Conservation (phyloP, 2,113 vertebrate genomes). For the Gymnocephalus cernua region DNA sequence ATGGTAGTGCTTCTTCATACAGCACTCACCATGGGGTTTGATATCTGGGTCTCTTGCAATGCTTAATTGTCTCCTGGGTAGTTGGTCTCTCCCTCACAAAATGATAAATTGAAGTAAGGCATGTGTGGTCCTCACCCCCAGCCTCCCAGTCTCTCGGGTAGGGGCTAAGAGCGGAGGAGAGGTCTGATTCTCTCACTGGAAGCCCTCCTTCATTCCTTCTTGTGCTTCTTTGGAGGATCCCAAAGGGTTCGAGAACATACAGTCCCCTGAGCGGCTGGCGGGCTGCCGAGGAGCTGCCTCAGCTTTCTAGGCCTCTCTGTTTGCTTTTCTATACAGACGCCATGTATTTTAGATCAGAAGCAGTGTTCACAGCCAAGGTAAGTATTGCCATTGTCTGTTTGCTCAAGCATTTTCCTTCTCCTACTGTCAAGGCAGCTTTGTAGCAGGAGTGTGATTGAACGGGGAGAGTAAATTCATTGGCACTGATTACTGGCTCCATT, state of each 20-base stretch:
- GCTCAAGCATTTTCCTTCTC: conserved; percentile 48
- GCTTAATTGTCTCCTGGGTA: conserved; percentile 84
- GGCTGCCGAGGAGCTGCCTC: conserved; percentile 70
- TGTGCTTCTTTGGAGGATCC: conserved; percentile 65
- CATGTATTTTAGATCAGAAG: conserved; percentile 58
- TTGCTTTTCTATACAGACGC: conserved; percentile 61
- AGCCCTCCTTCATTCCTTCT: conserved; percentile 72
- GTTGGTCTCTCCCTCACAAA: conserved; percentile 72
- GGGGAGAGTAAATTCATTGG: conserved; percentile 69
- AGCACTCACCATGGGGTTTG: conserved; percentile 77
- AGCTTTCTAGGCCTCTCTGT: conserved; percentile 66
- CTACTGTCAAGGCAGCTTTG: conserved; percentile 51
- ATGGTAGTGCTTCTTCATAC: conserved; percentile 75
- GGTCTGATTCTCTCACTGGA: conserved; percentile 71
- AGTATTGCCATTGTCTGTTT: conserved; percentile 70
- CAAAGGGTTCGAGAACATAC: conserved; percentile 69
- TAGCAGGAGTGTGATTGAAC: conserved; percentile 68
- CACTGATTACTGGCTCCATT: conserved; percentile 83
- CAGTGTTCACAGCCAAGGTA: conserved; percentile 51
- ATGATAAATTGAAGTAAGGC: conserved; percentile 85
- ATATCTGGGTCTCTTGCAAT: conserved; percentile 84
- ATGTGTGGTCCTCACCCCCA: conserved; percentile 84
- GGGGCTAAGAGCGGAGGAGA: conserved; percentile 68
- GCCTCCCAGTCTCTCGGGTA: conserved; percentile 76
- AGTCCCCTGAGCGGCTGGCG: conserved; percentile 60